Evolutionary conservation across 2,888 invertebrate genomes (phyloP), one percentile per base, ranked within the genome.

Genomic region (Tenthredo notha): DNA sequence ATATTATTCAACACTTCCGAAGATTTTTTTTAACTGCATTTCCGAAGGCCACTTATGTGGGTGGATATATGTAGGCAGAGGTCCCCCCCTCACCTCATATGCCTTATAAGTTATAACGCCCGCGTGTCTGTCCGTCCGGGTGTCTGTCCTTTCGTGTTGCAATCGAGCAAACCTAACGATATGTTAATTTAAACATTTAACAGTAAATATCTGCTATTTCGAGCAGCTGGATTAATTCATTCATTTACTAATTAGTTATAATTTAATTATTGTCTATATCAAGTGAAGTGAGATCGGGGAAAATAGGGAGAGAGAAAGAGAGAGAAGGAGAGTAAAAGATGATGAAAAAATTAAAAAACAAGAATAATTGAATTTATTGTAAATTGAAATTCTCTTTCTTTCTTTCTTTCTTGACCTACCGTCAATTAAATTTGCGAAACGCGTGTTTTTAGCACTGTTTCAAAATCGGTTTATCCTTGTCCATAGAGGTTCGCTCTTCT

Each of bases 41-140:
- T 65, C 47, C 83, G 83, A 83, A 83, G 83, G 83, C 83, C 83
- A 70, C 29, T 40, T 18, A 83, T 33, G 83, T 83, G 83, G 83
- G 83, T 83, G 83, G 25, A 50, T 21, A 47, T 33, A 70, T 50
- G 83, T 83, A 83, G 83, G 83, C 70, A 83, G 83, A 83, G 43
- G 43, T 33, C n/a, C 70, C 80, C 83, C n/a, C 70, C 80, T 70
- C 67, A 47, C 83, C 58, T 61, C 43, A 7, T 18, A 58, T 78
- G 21, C 80, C 80, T 80, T 80, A 80, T 80, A 80, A 61, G 80
- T 80, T 80, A 80, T 61, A 80, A 58, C 80, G 80, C 80, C 80
- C 80, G 80, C 80, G 80, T 80, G 37, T 50, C 25, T 37, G 37
- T 65, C 61, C 37, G 77, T 54, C 77, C 77, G 77, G 15, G 29